Evolutionary conservation across 2,797 vertebrate genomes (phyloP).

Genomic region (Peromyscus aztecus): DNA sequence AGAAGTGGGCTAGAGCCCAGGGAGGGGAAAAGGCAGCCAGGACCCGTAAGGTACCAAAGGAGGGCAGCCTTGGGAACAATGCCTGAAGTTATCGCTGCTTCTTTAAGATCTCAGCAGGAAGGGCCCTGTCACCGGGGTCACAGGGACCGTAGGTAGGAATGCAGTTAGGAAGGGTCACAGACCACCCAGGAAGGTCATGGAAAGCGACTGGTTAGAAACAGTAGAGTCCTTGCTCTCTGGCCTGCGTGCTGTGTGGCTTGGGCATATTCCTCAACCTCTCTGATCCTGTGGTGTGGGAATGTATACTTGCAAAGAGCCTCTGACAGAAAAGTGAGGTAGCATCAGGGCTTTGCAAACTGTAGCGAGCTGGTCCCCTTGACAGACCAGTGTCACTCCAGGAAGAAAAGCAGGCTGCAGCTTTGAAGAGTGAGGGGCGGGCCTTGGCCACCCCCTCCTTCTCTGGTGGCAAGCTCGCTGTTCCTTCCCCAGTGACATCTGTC

Average conservation of each 20-base stretch:
- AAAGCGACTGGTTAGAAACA: background rate
- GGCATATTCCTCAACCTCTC: background rate
- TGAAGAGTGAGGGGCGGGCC: background rate
- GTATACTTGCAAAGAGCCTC: background rate
- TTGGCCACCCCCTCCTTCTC: background rate
- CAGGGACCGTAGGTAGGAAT: too few relatives aligned
- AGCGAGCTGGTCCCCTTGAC: background rate
- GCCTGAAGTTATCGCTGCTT: background rate
- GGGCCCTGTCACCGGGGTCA: background rate
- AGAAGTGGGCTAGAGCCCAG: background rate
- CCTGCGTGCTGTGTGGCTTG: background rate
- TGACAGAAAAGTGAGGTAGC: background rate
- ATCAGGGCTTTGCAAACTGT: conserved; percentile 13
- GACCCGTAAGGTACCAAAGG: background rate
- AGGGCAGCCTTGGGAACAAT: background rate
- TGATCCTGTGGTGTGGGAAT: background rate
- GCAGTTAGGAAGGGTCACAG: background rate
- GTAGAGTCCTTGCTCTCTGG: background rate
- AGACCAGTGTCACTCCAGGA: background rate
- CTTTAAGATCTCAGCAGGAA: background rate
- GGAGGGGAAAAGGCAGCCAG: background rate
- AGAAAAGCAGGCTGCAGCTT: background rate
- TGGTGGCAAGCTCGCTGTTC: conserved; percentile 39
- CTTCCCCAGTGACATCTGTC: conserved; percentile 82
- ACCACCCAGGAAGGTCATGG: fast-evolving